These are phyloP conservation scores for Falco concolor DNA, from an alignment of 2,797 vertebrate genomes.

Conservation along the genomic window DNA sequence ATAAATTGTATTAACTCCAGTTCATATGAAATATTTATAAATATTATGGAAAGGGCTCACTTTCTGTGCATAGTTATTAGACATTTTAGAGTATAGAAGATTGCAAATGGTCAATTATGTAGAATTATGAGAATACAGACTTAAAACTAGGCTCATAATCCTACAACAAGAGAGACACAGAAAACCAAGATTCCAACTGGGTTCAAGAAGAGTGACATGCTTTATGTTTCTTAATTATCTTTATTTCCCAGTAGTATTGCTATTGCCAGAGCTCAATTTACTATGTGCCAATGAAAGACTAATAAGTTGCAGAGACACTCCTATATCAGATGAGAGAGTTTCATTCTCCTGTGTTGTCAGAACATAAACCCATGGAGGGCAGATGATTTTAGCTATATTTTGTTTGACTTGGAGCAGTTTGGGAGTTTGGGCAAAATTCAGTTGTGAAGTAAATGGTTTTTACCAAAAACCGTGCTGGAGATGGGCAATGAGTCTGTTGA, in stretches of 20 bases:
- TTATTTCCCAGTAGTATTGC: slow-evolving; percentile 72
- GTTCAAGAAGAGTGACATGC: slow-evolving; percentile 69
- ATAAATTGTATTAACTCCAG: slow-evolving; percentile 62
- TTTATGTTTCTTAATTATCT: slow-evolving; percentile 81
- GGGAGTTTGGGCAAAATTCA: slow-evolving; percentile 5
- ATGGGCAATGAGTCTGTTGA: neutral
- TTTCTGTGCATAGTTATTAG: slow-evolving; percentile 66
- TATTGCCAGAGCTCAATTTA: slow-evolving; percentile 73
- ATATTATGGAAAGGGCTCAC: slow-evolving; percentile 47
- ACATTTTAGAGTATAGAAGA: slow-evolving; percentile 52
- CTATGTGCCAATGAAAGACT: slow-evolving; percentile 68
- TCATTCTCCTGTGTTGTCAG: slow-evolving; percentile 62
- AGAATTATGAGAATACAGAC: slow-evolving; percentile 58
- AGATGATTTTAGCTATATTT: slow-evolving; percentile 31
- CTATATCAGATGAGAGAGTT: slow-evolving; percentile 64
- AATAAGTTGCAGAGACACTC: slow-evolving; percentile 66
- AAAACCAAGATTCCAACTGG: slow-evolving; percentile 62
- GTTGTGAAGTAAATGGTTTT: neutral
- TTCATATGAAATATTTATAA: slow-evolving; percentile 71
- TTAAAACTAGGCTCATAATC: slow-evolving; percentile 52
- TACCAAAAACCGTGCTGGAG: neutral
- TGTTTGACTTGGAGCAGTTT: slow-evolving; percentile 9
- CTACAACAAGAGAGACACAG: slow-evolving; percentile 36
- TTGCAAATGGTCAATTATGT: slow-evolving; percentile 57
- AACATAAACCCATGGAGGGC: slow-evolving; percentile 50